These are phyloP conservation scores for Dromiciops gliroides DNA, from an alignment of 2,113 vertebrate genomes.

Conservation along the genomic window DNA sequence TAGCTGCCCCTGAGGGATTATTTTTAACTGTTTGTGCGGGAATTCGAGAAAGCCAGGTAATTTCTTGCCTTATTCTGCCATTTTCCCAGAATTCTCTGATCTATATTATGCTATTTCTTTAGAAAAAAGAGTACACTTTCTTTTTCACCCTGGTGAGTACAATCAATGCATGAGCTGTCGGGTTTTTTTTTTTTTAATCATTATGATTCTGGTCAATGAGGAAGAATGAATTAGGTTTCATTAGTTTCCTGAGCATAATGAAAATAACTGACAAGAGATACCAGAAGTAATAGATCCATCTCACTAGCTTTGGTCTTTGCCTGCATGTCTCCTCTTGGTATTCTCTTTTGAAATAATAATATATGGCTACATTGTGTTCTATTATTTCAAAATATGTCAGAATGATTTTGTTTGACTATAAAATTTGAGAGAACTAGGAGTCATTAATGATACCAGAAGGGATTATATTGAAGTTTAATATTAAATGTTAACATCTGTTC, in stretches of 20 bases:
- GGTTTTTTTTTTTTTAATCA: neutral
- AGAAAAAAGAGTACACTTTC: neutral
- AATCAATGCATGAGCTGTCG: neutral
- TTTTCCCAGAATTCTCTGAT: neutral
- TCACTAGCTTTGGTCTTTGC: slow-evolving; percentile 38
- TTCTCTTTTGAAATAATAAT: slow-evolving; percentile 50
- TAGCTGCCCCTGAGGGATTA: neutral
- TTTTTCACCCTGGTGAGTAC: slow-evolving; percentile 9
- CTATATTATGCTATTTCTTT: slow-evolving; percentile 24
- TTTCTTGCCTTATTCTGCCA: neutral
- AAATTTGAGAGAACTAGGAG: slow-evolving; percentile 38
- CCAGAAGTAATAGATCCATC: slow-evolving; percentile 28
- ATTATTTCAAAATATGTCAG: slow-evolving; percentile 63
- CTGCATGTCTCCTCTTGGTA: slow-evolving; percentile 27
- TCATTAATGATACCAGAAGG: slow-evolving; percentile 55
- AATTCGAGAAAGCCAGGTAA: neutral
- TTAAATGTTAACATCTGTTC: slow-evolving; percentile 72
- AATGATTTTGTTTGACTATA: slow-evolving; percentile 61
- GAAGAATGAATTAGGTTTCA: slow-evolving; percentile 44
- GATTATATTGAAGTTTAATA: slow-evolving; percentile 52
- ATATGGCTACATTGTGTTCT: slow-evolving; percentile 32
- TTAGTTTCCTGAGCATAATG: slow-evolving; percentile 50
- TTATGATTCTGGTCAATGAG: slow-evolving; percentile 58
- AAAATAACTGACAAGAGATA: slow-evolving; percentile 54
- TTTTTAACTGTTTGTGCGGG: neutral